phyloP scores from a whole-genome alignment of 2,888 invertebrate species.

The Eumerus sabulonum region DNA sequence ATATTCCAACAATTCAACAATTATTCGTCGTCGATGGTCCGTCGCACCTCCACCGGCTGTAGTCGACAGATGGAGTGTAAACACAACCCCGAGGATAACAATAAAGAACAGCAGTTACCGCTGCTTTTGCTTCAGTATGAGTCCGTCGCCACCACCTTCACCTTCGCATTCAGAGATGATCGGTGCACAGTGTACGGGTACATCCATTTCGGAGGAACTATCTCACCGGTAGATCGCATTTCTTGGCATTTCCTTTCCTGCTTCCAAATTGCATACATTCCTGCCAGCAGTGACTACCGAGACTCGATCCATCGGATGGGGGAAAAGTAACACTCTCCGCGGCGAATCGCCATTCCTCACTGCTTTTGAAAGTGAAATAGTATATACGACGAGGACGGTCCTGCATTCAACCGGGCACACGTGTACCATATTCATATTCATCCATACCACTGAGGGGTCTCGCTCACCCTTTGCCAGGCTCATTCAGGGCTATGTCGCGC shows the following conservation, averaged over 20 bases:
- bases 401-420: no score
- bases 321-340: no score
- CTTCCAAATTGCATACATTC: slow-evolving; percentile 64
- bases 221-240: slow-evolving; percentile 61
- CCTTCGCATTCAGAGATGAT: slow-evolving; percentile 52
- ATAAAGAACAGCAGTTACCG: slow-evolving; percentile 60
- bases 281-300: slow-evolving; percentile 10
- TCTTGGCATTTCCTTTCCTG: slow-evolving; percentile 65
- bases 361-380: slow-evolving; percentile 63
- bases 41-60: slow-evolving; percentile 4
- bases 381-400: slow-evolving; percentile 26
- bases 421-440: no score
- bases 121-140: slow-evolving; percentile 15
- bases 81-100: slow-evolving; percentile 56
- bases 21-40: slow-evolving; percentile 15
- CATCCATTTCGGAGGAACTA: slow-evolving; percentile 64
- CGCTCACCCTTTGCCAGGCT: background rate
- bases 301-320: no score
- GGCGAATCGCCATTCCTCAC: background rate
- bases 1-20: slow-evolving; percentile 54
- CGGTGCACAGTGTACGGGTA: slow-evolving; percentile 35
- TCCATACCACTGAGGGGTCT: background rate
- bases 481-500: background rate
- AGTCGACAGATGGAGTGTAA: slow-evolving; percentile 38
- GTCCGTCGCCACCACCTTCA: slow-evolving; percentile 51